Conservation (phyloP, 1,140 invertebrate genomes). For the Drusus annulatus region DNA sequence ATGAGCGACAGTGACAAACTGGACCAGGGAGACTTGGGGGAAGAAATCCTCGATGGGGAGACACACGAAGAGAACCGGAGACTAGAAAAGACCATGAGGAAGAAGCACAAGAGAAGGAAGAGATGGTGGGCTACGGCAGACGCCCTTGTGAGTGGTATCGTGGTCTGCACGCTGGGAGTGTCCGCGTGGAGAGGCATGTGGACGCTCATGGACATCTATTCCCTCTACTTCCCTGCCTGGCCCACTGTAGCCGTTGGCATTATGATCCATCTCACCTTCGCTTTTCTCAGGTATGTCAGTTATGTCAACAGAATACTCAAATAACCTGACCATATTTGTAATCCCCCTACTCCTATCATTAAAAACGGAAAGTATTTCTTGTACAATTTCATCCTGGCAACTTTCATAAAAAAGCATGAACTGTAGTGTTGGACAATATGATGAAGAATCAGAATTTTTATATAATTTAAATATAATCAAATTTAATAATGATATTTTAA, state of each 20-base stretch:
- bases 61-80: neutral
- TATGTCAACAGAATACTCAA: too few relatives aligned
- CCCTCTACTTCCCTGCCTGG: constrained; percentile 67
- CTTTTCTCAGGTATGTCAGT: constrained; percentile 62
- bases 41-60: neutral
- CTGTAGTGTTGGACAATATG: too few relatives aligned
- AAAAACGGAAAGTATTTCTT: too few relatives aligned
- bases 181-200: constrained; percentile 78
- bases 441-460: too few relatives aligned
- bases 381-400: too few relatives aligned
- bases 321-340: too few relatives aligned
- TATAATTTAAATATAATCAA: too few relatives aligned
- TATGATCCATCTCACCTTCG: constrained; percentile 67
- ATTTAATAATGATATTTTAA: too few relatives aligned
- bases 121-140: constrained; percentile 47
- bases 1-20: neutral
- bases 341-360: too few relatives aligned
- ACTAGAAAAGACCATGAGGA: constrained; percentile 14
- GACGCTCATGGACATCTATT: constrained; percentile 75
- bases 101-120: constrained; percentile 38
- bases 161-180: constrained; percentile 77
- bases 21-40: neutral
- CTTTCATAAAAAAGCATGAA: too few relatives aligned
- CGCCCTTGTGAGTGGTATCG: constrained; percentile 54
- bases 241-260: constrained; percentile 63